Evolutionary conservation across 2,797 vertebrate species (phyloP).

Genomic region (Sebastes aleutianus): DNA sequence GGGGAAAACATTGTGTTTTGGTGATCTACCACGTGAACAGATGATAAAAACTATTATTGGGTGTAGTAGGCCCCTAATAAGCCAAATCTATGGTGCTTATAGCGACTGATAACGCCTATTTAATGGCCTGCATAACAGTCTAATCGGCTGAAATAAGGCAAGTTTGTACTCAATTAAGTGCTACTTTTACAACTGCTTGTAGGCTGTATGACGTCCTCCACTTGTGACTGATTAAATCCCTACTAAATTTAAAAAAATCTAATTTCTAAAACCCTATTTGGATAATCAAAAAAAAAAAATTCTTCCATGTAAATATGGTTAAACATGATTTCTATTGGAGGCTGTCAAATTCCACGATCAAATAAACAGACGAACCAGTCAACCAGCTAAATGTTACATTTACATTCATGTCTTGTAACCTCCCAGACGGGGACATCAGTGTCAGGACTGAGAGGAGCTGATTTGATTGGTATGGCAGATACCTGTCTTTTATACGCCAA

Average conservation of each 20-base stretch:
- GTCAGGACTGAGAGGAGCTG: constrained; percentile 12
- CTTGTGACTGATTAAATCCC: neutral
- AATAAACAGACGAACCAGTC: constrained; percentile 1
- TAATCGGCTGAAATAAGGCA: neutral
- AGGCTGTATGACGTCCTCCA: neutral
- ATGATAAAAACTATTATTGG: no score
- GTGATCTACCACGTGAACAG: no score
- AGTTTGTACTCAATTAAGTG: neutral
- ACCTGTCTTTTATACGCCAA: constrained; percentile 9
- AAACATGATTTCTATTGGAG: neutral
- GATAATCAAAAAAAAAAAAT: neutral
- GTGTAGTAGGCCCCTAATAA: no score
- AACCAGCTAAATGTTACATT: neutral
- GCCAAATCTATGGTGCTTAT: no score
- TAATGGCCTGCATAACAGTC: no score
- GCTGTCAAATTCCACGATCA: neutral
- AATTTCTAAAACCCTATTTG: neutral
- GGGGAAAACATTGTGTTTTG: no score
- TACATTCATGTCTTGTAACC: constrained; percentile 10
- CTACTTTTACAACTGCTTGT: neutral
- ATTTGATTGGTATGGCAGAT: constrained; percentile 44
- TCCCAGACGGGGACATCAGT: neutral
- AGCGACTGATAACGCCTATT: no score
- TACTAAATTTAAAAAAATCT: neutral
- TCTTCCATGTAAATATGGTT: neutral